Percentiles rank a stretch among this genome's conserved stretches.
phyloP scores from a whole-genome alignment of 2,797 vertebrate species.

The Glossophaga mutica region DNA sequence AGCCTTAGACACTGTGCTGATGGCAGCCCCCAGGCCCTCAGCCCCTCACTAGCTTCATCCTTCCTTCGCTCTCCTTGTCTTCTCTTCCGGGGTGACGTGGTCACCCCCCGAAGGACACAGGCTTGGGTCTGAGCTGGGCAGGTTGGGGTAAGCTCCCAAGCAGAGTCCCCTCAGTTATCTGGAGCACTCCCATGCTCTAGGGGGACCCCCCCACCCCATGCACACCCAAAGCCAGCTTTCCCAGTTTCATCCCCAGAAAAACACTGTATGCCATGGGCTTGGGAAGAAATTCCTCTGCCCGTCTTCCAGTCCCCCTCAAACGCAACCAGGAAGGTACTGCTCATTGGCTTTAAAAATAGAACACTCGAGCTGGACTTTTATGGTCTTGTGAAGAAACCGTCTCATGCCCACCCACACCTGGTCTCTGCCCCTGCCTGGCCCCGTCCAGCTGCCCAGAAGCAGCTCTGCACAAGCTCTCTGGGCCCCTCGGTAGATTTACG shows the following conservation, averaged over 20 bases:
- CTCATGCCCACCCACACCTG: slow-evolving; percentile 66
- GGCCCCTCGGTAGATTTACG: slow-evolving; percentile 83
- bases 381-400: slow-evolving; percentile 58
- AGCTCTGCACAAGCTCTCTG: background rate
- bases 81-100: background rate
- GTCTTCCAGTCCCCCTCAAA: background rate
- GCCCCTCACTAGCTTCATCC: background rate
- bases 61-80: background rate
- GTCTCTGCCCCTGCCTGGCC: background rate
- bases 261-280: background rate
- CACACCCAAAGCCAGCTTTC: background rate
- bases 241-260: background rate
- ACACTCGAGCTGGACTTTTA: slow-evolving; percentile 67
- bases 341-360: slow-evolving; percentile 62
- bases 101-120: background rate
- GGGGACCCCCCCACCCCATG: background rate
- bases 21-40: background rate
- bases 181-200: background rate
- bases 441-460: background rate
- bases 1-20: background rate
- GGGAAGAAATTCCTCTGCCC: background rate
- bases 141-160: background rate
- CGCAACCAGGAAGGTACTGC: background rate
- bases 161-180: background rate
- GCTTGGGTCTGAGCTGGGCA: background rate